Evolutionary conservation across 1,140 invertebrate genomes (phyloP).

Genomic region (Cydia amplana): DNA sequence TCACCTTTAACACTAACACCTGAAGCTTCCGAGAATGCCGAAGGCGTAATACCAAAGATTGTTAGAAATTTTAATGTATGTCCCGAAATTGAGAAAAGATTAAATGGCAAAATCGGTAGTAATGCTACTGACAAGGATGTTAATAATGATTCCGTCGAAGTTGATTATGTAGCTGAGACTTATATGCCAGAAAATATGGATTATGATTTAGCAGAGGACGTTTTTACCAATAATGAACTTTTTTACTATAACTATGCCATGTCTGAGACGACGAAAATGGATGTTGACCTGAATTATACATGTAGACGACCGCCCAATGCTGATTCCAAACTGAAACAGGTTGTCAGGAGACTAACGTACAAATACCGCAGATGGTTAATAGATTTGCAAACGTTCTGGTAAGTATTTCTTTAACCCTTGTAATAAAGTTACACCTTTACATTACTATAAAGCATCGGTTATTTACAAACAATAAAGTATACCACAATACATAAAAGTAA

Average conservation of each 20-base stretch:
- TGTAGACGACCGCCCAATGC: neutral
- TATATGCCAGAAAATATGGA: neutral
- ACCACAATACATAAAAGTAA: no score
- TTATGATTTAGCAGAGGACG: constrained; percentile 40
- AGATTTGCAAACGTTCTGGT: constrained; percentile 50
- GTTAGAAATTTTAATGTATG: constrained; percentile 55
- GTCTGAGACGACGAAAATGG: neutral
- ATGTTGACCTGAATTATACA: neutral
- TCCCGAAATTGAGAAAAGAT: constrained; percentile 52
- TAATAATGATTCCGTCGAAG: constrained; percentile 34
- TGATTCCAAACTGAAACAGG: neutral
- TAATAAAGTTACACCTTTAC: neutral
- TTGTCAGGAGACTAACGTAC: constrained; percentile 45
- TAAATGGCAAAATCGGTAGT: constrained; percentile 41
- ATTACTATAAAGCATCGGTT: no score
- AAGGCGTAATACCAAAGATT: constrained; percentile 45
- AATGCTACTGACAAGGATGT: constrained; percentile 22
- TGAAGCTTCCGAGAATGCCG: neutral
- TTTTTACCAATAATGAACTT: constrained; percentile 33
- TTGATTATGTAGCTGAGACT: constrained; percentile 37
- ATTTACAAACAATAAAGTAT: no score
- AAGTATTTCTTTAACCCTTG: constrained; percentile 19
- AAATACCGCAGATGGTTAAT: neutral
- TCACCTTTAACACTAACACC: neutral
- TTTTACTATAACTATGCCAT: constrained; percentile 8